Evolutionary conservation across 2,797 vertebrate species (phyloP), one percentile per base, ranked within the genome.

Genomic region (Megalops cyprinoides): DNA sequence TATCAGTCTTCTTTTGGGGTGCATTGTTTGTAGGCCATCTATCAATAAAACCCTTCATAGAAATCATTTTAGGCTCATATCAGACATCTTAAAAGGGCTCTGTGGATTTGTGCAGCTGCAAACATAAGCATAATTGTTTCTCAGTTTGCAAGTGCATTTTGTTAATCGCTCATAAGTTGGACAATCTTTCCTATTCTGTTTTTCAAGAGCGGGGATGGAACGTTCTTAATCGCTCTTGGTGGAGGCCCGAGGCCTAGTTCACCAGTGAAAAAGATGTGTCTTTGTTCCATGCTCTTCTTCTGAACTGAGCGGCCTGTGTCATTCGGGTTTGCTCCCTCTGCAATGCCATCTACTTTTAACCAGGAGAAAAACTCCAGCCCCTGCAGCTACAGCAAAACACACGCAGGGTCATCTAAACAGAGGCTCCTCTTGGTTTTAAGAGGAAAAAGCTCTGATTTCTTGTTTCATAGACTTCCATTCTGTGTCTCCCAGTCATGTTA

Each of bases 181-280:
- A 88, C 88, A 91, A 83, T 90, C 86, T 90, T 83, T 84, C 78
- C 84, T 84, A 79, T 92, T 93, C 89, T 92, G 86, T 37, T 55
- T 44, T 34, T 78, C 48, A 18, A 12, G 82, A 88, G 81, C 84
- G 60, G 83, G 85, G 91, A 87, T 44, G 86, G 87, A 85, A 83
- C 85, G 90, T 92, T 93, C 89, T 89, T 90, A 85, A 83, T 88
- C 88, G 91, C 85, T 90, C 84, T 83, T 85, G 90, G 92, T 88
- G 86, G 56, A 82, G 92, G 93, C 83, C 62, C 39, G 79, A 81
- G 85, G 82, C 77, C 79, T 75, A 81, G 74, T 67, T 67, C 82
- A 81, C 75, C 78, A 77, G 81, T 67, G 46, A 88, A 91, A 81
- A 92, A 92, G 89, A 84, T n/a, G 20, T 65, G 56, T 87, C 91